These are phyloP conservation scores for Recurvirostra avosetta DNA, from an alignment of 2,113 vertebrate species.

Conservation along the genomic window DNA sequence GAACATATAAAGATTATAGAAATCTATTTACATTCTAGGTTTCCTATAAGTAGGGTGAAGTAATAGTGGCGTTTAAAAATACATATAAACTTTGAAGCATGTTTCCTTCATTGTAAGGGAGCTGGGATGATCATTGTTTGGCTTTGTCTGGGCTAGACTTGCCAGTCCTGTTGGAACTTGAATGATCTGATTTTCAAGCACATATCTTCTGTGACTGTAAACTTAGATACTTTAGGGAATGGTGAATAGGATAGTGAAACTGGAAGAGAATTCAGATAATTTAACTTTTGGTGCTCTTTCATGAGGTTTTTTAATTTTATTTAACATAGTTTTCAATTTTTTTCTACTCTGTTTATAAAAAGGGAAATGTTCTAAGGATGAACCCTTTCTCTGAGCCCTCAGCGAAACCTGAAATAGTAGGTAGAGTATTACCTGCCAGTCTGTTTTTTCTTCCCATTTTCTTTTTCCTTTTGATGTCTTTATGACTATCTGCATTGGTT, in stretches of 20 bases:
- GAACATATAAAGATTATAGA: neutral
- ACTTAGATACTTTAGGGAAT: neutral
- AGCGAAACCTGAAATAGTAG: neutral
- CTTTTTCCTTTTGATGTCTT: neutral
- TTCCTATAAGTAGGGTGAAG: neutral
- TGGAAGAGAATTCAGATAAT: neutral
- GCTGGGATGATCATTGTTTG: neutral
- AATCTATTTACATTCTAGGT: neutral
- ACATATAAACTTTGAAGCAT: neutral
- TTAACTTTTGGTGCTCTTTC: neutral
- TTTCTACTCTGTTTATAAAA: neutral
- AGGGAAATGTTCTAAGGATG: neutral
- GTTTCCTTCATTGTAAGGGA: neutral
- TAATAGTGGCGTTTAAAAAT: neutral
- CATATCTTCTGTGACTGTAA: neutral
- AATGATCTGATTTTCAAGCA: neutral
- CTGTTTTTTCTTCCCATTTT: neutral
- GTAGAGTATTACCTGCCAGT: neutral
- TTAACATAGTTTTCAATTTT: neutral
- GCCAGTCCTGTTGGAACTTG: conserved; percentile 35
- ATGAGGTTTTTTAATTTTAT: neutral
- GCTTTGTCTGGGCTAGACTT: neutral
- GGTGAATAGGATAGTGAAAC: neutral
- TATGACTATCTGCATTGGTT: neutral
- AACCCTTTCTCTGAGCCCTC: neutral